Conservation (phyloP, 2,113 vertebrate species). For the Chloroceryle aenea region DNA sequence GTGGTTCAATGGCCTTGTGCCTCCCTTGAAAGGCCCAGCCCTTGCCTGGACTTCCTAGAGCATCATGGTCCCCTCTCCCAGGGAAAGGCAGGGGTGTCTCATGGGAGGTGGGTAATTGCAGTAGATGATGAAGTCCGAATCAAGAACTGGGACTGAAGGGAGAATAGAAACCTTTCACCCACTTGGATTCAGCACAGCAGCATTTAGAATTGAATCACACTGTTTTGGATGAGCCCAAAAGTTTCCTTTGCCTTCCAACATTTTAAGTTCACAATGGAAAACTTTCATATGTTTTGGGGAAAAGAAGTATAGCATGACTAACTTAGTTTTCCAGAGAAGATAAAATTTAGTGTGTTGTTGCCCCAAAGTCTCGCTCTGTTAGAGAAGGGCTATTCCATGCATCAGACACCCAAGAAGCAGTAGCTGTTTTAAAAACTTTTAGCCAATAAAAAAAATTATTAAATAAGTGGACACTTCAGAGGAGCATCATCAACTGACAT, state of each 20-base stretch:
- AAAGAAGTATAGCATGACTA: background rate
- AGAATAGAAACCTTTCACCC: background rate
- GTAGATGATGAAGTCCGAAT: background rate
- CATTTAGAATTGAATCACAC: background rate
- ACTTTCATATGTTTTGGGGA: background rate
- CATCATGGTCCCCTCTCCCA: fast-evolving
- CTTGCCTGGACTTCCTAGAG: background rate
- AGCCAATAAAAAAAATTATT: background rate
- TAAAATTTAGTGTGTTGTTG: background rate
- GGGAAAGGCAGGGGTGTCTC: background rate
- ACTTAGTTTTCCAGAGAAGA: background rate
- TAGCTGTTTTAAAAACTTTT: background rate
- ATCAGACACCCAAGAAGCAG: background rate
- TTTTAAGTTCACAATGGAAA: background rate
- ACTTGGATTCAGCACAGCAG: background rate
- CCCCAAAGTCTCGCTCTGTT: background rate
- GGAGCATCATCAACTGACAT: background rate
- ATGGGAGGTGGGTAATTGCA: background rate
- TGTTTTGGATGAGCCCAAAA: background rate
- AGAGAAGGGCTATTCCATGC: background rate
- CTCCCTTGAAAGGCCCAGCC: background rate
- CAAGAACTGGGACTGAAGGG: background rate
- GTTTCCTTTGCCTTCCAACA: background rate
- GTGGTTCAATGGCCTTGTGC: background rate
- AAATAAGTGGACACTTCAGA: background rate